Percentiles rank a stretch among this genome's conserved stretches.
Evolutionary conservation across 1,140 invertebrate genomes (phyloP).

Genomic region (Gonatopus flavifemur): DNA sequence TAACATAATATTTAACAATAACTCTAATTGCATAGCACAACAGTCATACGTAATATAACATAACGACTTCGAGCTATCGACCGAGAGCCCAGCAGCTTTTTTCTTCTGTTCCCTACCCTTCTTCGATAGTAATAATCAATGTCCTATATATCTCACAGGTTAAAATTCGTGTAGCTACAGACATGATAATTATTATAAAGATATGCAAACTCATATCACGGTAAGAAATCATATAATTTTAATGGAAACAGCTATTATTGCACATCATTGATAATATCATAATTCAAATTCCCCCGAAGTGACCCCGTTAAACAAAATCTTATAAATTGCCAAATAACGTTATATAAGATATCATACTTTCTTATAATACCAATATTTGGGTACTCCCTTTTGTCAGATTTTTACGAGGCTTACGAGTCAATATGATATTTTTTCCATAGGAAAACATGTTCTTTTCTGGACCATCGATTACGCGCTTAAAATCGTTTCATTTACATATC

Average conservation of each 20-base stretch:
- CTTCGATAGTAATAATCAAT: slow-evolving; percentile 2
- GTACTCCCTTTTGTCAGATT: too few species aligned
- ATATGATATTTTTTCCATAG: too few species aligned
- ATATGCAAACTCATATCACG: slow-evolving; percentile 21
- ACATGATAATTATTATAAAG: slow-evolving; percentile 17
- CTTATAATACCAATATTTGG: too few species aligned
- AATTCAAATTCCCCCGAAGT: too few species aligned
- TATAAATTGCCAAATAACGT: too few species aligned
- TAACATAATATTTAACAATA: slow-evolving; percentile 28
- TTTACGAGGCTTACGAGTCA: too few species aligned
- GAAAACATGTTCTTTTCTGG: slow-evolving; percentile 9
- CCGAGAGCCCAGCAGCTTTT: slow-evolving; percentile 17
- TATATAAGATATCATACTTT: too few species aligned
- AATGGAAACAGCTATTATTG: slow-evolving; percentile 8
- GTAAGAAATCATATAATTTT: slow-evolving; percentile 10
- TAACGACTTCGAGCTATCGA: slow-evolving; percentile 14
- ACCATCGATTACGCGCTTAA: slow-evolving; percentile 6
- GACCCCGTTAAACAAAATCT: too few species aligned
- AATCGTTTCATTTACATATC: slow-evolving; percentile 14
- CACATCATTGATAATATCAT: neutral
- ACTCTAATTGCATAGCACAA: neutral
- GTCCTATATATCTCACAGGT: neutral
- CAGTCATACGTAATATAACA: slow-evolving; percentile 12
- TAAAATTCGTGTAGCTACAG: neutral
- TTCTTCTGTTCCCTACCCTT: too few species aligned